These are phyloP conservation scores for Scolopax rusticola DNA, from an alignment of 2,797 vertebrate species.

Conservation along the genomic window DNA sequence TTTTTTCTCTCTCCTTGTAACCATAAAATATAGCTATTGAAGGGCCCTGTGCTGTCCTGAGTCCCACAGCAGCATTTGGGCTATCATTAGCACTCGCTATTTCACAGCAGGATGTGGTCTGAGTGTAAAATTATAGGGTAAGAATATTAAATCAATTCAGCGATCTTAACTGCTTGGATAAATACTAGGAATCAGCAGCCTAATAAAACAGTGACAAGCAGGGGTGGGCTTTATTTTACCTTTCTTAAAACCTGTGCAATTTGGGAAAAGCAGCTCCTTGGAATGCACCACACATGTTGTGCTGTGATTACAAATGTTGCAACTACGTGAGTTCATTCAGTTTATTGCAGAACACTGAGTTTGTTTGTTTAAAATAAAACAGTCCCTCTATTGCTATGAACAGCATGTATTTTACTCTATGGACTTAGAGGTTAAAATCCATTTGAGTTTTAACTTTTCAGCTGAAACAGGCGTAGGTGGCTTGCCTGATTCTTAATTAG, in stretches of 20 bases:
- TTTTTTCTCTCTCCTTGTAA: conserved; percentile 54
- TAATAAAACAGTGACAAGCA: conserved; percentile 19
- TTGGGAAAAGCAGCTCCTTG: background rate
- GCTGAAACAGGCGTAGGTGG: background rate
- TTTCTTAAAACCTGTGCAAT: conserved; percentile 2
- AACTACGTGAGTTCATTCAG: background rate
- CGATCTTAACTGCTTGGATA: conserved; percentile 15
- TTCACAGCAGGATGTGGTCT: conserved; percentile 56
- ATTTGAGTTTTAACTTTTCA: background rate
- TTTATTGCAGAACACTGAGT: background rate
- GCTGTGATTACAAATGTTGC: background rate
- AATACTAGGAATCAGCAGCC: conserved; percentile 12
- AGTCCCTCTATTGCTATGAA: background rate
- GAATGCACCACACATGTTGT: background rate
- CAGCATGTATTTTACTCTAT: background rate
- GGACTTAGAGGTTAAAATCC: conserved; percentile 8
- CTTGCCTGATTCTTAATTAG: background rate
- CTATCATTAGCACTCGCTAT: conserved; percentile 50
- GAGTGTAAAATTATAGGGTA: conserved; percentile 46
- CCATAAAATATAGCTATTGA: conserved; percentile 61
- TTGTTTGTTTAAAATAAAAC: background rate
- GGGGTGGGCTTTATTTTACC: background rate
- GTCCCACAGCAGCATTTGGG: conserved; percentile 52
- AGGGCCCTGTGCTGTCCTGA: conserved; percentile 28
- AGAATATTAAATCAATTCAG: conserved; percentile 60